These are phyloP conservation scores for Halichondria panicea DNA, from an alignment of 37 sponge, comb jelly and placozoan species.

Conservation along the genomic window DNA sequence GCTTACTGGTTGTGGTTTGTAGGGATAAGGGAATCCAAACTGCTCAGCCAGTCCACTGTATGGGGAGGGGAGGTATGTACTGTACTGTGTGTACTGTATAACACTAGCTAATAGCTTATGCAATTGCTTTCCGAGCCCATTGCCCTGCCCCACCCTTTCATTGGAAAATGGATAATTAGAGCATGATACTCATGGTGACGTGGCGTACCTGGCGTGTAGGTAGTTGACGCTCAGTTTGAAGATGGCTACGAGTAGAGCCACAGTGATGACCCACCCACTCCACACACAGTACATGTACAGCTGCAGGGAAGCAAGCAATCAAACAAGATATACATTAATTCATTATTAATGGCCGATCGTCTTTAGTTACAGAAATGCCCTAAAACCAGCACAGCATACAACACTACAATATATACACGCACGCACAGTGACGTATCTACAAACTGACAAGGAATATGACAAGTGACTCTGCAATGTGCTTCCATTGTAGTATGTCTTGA, in stretches of 20 bases:
- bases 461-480: conserved; percentile 42
- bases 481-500: conserved; percentile 31
- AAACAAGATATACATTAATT: not conserved
- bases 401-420: not conserved
- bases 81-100: not conserved
- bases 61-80: not conserved
- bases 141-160: not conserved
- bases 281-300: conserved; percentile 79
- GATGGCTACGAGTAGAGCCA: conserved; percentile 47
- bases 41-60: conserved; percentile 68
- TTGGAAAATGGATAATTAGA: not conserved
- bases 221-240: conserved; percentile 56
- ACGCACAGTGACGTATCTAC: not conserved
- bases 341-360: not conserved
- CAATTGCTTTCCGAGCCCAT: too few relatives aligned
- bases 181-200: not conserved
- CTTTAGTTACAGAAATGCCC: not conserved
- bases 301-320: conserved; percentile 17
- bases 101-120: not conserved
- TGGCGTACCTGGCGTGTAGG: conserved; percentile 35
- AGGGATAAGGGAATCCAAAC: conserved; percentile 55
- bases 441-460: conserved; percentile 57
- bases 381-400: not conserved
- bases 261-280: conserved; percentile 68
- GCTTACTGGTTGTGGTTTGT: not conserved